Evolutionary conservation across 2,113 vertebrate species (phyloP), one percentile per base, ranked within the genome.

Genomic region (Nannospalax galili): DNA sequence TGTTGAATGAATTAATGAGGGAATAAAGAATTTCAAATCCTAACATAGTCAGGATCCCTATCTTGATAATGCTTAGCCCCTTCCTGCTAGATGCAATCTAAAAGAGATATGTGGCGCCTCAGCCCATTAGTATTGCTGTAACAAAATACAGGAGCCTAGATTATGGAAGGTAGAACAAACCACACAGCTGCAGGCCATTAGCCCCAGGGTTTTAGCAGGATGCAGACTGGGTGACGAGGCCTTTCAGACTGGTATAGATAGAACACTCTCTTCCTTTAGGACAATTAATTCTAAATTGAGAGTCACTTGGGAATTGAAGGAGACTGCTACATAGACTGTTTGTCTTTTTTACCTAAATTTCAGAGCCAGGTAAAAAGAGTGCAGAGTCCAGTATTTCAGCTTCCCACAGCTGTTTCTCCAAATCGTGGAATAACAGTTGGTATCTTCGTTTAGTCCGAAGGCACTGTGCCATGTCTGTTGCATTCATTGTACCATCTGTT

Each of bases 381-480:
- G 1, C 5, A 62, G 35, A 19, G 48, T 35, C 48, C 22, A 0
- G 28, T 30, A 14, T 37, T 30, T 72, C 52, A 37, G 60, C 16
- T 3, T 74, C 35, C 72, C 14, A 14, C 15, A 0, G 7, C 35
- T 52, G 67, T 30, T 37, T 84, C 75, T 67, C 40, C 14, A 32
- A 22, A n/a, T 37, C 42, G 24, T 58, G 16, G 40, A 14, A 0
- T 72, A 30, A 6, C 3, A 5, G 37, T 32, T 48, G 56, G 8
- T 48, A 14, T 3, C 37, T 52, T 94, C 24, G 7, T 37, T 69
- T 48, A 42, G 60, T 73, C 12, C 2, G 22, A 74, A 52, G 5
- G 12, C 4, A 1, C 1, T 17, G 4, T 7, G 84, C 22, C 3
- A 1, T 32, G 28, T 15, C 62, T 60, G 16, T 16, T 8, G 0